A percentile compares a stretch with the other conserved stretches of the same genome.
Conservation (phyloP, 1,140 invertebrate genomes). For the Ptiloglossa arizonensis region DNA sequence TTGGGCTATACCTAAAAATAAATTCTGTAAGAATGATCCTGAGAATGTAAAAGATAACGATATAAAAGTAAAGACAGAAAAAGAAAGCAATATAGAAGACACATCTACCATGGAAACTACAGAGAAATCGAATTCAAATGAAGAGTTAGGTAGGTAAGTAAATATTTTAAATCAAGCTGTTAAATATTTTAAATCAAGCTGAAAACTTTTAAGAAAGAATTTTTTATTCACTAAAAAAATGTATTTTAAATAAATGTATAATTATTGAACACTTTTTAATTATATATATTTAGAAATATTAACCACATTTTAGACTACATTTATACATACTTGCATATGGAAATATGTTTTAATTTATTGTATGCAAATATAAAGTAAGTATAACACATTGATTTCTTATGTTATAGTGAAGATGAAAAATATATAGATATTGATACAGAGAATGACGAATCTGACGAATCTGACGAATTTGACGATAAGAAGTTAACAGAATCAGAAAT, state of each 20-base stretch:
- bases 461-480: background rate
- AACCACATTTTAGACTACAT: too few species aligned
- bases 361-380: background rate
- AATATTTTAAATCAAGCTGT: background rate
- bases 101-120: background rate
- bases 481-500: constrained; percentile 24
- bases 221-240: too few species aligned
- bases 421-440: background rate
- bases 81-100: constrained; percentile 29
- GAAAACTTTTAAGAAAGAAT: too few species aligned
- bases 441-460: constrained; percentile 22
- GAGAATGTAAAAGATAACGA: constrained; percentile 35
- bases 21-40: constrained; percentile 76
- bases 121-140: background rate
- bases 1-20: constrained; percentile 93
- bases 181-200: background rate
- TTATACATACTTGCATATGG: too few species aligned
- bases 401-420: constrained; percentile 5
- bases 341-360: background rate
- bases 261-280: too few species aligned
- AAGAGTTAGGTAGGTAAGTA: constrained; percentile 17
- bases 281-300: too few species aligned
- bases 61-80: constrained; percentile 39
- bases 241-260: too few species aligned
- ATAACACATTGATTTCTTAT: background rate